Conservation (phyloP, 2,113 vertebrate species). For the Aphelocoma coerulescens region DNA sequence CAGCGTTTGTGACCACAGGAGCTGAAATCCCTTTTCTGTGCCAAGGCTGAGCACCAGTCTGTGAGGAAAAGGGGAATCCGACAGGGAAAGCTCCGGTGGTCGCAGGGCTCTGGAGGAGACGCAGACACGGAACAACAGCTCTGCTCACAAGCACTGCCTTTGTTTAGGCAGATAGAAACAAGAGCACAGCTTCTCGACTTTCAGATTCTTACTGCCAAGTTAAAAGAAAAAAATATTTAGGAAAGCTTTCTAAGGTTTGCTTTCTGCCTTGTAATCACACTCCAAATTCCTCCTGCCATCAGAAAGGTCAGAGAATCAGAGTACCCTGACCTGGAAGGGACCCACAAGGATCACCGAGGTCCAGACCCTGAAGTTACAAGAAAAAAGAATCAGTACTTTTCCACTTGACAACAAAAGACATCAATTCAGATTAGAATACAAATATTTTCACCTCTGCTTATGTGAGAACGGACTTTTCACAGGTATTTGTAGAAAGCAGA, state of each 20-base stretch:
- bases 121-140: background rate
- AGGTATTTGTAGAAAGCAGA: background rate
- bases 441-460: background rate
- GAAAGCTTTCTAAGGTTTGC: background rate
- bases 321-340: background rate
- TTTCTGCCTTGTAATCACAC: background rate
- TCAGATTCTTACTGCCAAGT: background rate
- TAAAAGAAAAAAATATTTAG: background rate
- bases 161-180: background rate
- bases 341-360: background rate
- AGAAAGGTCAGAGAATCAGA: background rate
- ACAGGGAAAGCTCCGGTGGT: background rate
- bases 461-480: background rate
- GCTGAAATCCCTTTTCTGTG: background rate
- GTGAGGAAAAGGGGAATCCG: background rate
- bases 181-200: background rate
- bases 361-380: background rate
- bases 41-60: background rate
- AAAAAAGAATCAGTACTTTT: background rate
- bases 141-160: background rate
- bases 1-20: accelerated
- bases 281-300: background rate
- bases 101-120: background rate
- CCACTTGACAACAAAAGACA: background rate
- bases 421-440: background rate